A percentile compares a stretch with the other conserved stretches of the same genome.
These are phyloP conservation scores for Hybos culiciformis DNA, from an alignment of 2,888 invertebrate genomes.

Conservation along the genomic window DNA sequence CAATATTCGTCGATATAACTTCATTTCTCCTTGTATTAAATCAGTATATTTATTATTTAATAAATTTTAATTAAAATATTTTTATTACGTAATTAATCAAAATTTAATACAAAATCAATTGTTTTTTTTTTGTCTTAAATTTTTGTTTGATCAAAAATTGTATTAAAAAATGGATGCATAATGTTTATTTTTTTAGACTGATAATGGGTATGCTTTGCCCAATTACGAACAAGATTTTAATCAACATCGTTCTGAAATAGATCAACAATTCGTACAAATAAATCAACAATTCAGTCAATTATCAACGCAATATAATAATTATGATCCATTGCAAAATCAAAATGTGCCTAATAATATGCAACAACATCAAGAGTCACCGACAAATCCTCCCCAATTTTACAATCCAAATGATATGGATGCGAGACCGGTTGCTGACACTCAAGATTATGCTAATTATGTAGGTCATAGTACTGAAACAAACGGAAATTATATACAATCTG, in stretches of 20 bases:
- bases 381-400: slow-evolving; percentile 9
- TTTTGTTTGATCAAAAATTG: too few species aligned
- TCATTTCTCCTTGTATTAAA: too few species aligned
- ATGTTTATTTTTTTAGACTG: too few species aligned
- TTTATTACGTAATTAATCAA: too few species aligned
- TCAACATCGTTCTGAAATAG: slow-evolving; percentile 18
- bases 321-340: slow-evolving; percentile 9
- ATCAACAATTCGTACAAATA: slow-evolving; percentile 32
- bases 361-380: slow-evolving; percentile 12
- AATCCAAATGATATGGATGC: slow-evolving; percentile 8
- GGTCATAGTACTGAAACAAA: neutral
- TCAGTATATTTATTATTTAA: too few species aligned
- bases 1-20: too few species aligned
- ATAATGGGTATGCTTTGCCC: too few species aligned
- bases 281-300: slow-evolving; percentile 33
- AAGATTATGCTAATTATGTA: slow-evolving; percentile 4
- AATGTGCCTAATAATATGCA: slow-evolving; percentile 6
- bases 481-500: slow-evolving; percentile 8
- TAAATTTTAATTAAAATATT: too few species aligned
- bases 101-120: too few species aligned
- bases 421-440: neutral
- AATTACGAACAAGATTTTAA: slow-evolving; percentile 8
- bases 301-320: slow-evolving; percentile 27
- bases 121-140: slow-evolving; percentile 1
- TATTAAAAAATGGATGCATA: too few species aligned